These are phyloP conservation scores for Diabrotica balteata DNA, from an alignment of 2,888 invertebrate genomes.

Conservation along the genomic window DNA sequence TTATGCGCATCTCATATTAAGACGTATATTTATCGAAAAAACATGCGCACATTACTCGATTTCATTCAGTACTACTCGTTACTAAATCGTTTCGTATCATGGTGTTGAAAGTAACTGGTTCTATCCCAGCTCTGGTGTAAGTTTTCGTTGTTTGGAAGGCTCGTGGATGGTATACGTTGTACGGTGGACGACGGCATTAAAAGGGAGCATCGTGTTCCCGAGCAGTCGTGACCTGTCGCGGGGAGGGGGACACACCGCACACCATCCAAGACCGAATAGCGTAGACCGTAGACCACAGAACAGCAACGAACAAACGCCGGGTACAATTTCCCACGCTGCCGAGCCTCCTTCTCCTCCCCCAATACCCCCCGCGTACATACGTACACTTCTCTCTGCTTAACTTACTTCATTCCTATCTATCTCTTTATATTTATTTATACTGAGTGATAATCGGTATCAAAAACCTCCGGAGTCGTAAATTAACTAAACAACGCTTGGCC, in stretches of 20 bases:
- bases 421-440: slow-evolving; percentile 22
- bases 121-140: slow-evolving; percentile 10
- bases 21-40: too few species aligned
- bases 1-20: too few species aligned
- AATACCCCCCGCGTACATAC: slow-evolving; percentile 39
- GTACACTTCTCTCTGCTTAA: slow-evolving; percentile 40
- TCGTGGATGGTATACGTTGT: slow-evolving; percentile 25
- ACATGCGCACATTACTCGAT: too few species aligned
- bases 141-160: slow-evolving; percentile 19
- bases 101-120: slow-evolving; percentile 6
- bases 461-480: slow-evolving; percentile 15
- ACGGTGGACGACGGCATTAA: slow-evolving; percentile 53
- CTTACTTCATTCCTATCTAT: slow-evolving; percentile 24
- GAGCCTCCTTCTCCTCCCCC: slow-evolving; percentile 36
- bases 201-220: slow-evolving; percentile 59
- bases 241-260: slow-evolving; percentile 46
- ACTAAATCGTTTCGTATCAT: too few species aligned
- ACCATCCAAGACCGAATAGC: slow-evolving; percentile 23
- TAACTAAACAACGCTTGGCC: neutral
- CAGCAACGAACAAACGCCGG: slow-evolving; percentile 32
- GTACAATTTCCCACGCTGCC: slow-evolving; percentile 41
- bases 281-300: slow-evolving; percentile 25
- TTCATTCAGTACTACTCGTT: too few species aligned
- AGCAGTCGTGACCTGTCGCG: slow-evolving; percentile 60
- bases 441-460: slow-evolving; percentile 26